A percentile compares a stretch with the other conserved stretches of the same genome.
Evolutionary conservation across 2,113 vertebrate species (phyloP).

Genomic region (Aptenodytes patagonicus): DNA sequence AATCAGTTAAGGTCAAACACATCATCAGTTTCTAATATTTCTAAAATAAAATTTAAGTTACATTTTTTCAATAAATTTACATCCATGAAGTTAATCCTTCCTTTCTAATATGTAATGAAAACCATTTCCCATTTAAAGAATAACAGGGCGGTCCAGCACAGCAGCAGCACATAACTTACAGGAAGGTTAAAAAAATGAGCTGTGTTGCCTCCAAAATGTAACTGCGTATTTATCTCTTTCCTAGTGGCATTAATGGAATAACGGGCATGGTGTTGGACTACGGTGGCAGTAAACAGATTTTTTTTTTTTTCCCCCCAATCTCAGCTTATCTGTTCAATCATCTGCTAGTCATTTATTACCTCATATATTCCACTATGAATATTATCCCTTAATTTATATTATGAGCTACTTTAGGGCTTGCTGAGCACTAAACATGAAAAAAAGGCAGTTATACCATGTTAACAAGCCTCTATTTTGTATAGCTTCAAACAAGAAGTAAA

Average conservation of each 20-base stretch:
- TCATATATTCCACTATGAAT: background rate
- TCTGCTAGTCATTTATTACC: slow-evolving; percentile 21
- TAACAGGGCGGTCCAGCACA: background rate
- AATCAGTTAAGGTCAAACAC: background rate
- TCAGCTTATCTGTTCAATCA: background rate
- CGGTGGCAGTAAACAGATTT: background rate
- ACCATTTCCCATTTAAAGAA: background rate
- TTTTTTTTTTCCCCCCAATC: background rate
- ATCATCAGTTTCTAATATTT: background rate
- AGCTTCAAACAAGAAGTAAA: background rate
- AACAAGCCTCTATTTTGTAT: background rate
- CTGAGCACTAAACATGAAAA: background rate
- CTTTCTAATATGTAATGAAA: background rate
- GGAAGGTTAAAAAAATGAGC: background rate
- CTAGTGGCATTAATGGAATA: background rate
- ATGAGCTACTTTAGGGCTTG: background rate
- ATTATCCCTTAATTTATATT: slow-evolving; percentile 24
- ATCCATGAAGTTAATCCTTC: background rate
- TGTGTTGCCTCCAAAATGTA: background rate
- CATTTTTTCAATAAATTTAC: background rate
- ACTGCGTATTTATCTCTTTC: background rate
- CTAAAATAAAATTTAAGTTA: background rate
- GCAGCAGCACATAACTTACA: background rate
- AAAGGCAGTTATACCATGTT: background rate
- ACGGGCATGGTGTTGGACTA: background rate